Percentiles rank a stretch among this genome's conserved stretches.
phyloP scores from a whole-genome alignment of 1,140 invertebrate species.

The Stegodyphus mimosarum region DNA sequence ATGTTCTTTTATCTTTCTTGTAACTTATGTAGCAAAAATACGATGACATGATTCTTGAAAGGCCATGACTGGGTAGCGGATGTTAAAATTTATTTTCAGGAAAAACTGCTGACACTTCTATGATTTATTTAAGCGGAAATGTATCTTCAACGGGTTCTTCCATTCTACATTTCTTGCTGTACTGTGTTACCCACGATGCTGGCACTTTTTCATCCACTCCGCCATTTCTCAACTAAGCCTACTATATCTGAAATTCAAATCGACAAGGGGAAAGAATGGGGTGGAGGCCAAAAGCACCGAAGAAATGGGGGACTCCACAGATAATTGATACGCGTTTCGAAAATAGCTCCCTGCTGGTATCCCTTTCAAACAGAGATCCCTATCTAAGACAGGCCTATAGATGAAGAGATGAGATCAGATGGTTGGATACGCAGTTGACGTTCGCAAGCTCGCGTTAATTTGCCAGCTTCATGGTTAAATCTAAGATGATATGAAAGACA shows the following conservation, averaged over 20 bases:
- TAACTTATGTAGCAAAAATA: too few relatives aligned
- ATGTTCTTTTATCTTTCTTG: too few relatives aligned
- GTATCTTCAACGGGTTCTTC: too few relatives aligned
- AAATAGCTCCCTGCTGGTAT: conserved; percentile 40
- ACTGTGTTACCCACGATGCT: neutral
- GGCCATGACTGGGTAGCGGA: too few relatives aligned
- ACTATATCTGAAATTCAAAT: conserved; percentile 54
- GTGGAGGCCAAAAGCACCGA: neutral
- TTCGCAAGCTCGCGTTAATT: conserved; percentile 33
- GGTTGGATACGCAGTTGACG: conserved; percentile 22
- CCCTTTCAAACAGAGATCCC: conserved; percentile 48
- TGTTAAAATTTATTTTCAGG: too few relatives aligned
- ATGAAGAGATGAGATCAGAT: conserved; percentile 35
- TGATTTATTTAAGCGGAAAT: too few relatives aligned
- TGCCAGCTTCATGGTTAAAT: conserved; percentile 18
- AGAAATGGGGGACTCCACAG: neutral
- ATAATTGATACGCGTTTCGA: conserved; percentile 45
- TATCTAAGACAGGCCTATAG: conserved; percentile 20
- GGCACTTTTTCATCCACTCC: neutral
- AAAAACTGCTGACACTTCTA: too few relatives aligned
- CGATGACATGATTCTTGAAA: too few relatives aligned
- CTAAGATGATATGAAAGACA: conserved; percentile 19
- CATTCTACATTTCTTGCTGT: too few relatives aligned
- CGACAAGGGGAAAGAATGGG: conserved; percentile 9
- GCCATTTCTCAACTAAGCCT: neutral